These are phyloP conservation scores for Drosophila kuntzei DNA, from an alignment of 2,888 invertebrate genomes.

Conservation along the genomic window DNA sequence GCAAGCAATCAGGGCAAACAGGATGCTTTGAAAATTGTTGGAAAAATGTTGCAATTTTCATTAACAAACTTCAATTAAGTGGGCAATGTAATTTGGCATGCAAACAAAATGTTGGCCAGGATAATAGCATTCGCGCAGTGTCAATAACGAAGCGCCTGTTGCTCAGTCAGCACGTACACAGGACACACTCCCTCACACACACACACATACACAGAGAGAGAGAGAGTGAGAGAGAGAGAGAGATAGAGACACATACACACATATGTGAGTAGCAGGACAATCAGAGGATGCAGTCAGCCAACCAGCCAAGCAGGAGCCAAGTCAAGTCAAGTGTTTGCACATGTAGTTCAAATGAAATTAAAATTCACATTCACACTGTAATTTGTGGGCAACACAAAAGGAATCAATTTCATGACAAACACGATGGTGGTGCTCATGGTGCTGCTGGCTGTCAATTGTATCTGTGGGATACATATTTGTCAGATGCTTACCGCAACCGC, in stretches of 20 bases:
- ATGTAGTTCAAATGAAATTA: slow-evolving; percentile 82
- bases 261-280: slow-evolving; percentile 56
- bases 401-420: slow-evolving; percentile 76
- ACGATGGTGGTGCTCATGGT: slow-evolving; percentile 24
- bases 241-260: background rate
- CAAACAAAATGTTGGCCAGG: slow-evolving; percentile 76
- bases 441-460: slow-evolving; percentile 43
- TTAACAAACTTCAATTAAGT: slow-evolving; percentile 78
- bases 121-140: slow-evolving; percentile 68
- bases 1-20: slow-evolving; percentile 40
- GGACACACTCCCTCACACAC: slow-evolving; percentile 30
- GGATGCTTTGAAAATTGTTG: slow-evolving; percentile 43
- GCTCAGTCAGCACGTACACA: slow-evolving; percentile 58
- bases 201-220: slow-evolving; percentile 12
- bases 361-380: slow-evolving; percentile 81
- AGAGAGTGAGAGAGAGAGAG: background rate
- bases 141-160: slow-evolving; percentile 70
- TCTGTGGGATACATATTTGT: slow-evolving; percentile 69
- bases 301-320: slow-evolving; percentile 19
- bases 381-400: slow-evolving; percentile 77
- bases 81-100: slow-evolving; percentile 75
- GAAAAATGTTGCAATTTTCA: slow-evolving; percentile 74
- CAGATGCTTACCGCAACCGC: slow-evolving; percentile 85
- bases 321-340: slow-evolving; percentile 75
- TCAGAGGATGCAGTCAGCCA: slow-evolving; percentile 29